Evolutionary conservation across 2,888 invertebrate genomes (phyloP).

Genomic region (Drosophila borborema): DNA sequence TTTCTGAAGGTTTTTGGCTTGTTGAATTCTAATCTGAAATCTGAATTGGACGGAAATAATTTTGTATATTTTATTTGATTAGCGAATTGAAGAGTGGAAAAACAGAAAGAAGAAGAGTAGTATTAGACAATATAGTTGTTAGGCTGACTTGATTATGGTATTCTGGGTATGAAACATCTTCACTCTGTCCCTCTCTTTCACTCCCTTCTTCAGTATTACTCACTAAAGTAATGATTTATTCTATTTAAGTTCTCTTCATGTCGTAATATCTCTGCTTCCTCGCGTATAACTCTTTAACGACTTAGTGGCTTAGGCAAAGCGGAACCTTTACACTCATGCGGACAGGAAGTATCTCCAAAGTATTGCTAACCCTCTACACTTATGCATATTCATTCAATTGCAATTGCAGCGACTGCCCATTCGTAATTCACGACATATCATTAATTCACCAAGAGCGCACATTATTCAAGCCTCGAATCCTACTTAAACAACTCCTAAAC

Average conservation of each 20-base stretch:
- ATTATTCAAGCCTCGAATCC: conserved; percentile 26
- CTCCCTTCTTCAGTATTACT: too few relatives aligned
- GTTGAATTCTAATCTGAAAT: neutral
- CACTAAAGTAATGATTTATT: neutral
- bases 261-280: neutral
- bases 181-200: too few relatives aligned
- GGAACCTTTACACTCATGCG: neutral
- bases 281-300: neutral
- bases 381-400: neutral
- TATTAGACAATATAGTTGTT: neutral
- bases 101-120: too few relatives aligned
- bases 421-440: conserved; percentile 16
- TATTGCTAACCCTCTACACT: neutral
- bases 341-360: neutral
- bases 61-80: neutral
- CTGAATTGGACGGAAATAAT: neutral
- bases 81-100: neutral
- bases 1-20: neutral
- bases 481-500: conserved; percentile 45
- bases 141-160: too few relatives aligned
- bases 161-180: too few relatives aligned
- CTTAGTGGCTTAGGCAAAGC: neutral
- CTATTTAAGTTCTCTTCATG: neutral
- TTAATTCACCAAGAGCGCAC: conserved; percentile 29
- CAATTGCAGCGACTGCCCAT: neutral